A percentile compares a stretch with the other conserved stretches of the same genome.
Evolutionary conservation across 2,797 vertebrate genomes (phyloP).

Genomic region (Mormyrus hasselquistii): DNA sequence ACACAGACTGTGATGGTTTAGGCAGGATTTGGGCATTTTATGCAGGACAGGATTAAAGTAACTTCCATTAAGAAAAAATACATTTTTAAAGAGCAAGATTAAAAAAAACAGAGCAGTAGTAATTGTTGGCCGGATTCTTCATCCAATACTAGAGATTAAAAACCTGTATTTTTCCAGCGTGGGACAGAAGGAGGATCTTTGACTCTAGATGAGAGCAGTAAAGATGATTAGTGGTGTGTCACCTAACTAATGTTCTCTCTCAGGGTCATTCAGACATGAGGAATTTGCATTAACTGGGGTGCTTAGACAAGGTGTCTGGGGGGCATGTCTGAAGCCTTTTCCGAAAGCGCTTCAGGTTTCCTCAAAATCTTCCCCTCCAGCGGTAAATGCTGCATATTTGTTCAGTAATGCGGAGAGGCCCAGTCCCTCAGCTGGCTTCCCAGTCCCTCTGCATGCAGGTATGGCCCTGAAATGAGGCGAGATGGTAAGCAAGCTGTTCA

Average conservation of each 20-base stretch:
- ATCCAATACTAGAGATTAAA: not conserved
- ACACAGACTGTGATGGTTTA: not conserved
- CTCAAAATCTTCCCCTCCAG: not conserved
- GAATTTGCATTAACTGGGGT: not conserved
- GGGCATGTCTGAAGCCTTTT: not conserved
- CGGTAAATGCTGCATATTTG: not conserved
- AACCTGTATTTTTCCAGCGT: not conserved
- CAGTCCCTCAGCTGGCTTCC: not conserved
- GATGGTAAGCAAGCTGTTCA: not conserved
- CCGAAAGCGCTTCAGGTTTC: not conserved
- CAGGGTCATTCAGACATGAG: not conserved
- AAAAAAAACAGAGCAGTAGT: not conserved
- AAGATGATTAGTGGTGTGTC: not conserved
- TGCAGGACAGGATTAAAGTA: not conserved
- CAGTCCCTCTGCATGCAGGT: not conserved
- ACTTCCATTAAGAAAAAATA: not conserved
- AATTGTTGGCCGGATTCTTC: not conserved
- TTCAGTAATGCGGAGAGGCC: not conserved
- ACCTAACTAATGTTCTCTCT: not conserved
- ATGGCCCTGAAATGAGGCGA: not conserved
- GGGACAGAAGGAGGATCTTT: not conserved
- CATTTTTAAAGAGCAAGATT: not conserved
- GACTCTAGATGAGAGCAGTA: not conserved
- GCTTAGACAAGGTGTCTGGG: not conserved
- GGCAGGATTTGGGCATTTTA: not conserved